Evolutionary conservation across 2,797 vertebrate genomes (phyloP).

Genomic region (Anniella stebbinsi): DNA sequence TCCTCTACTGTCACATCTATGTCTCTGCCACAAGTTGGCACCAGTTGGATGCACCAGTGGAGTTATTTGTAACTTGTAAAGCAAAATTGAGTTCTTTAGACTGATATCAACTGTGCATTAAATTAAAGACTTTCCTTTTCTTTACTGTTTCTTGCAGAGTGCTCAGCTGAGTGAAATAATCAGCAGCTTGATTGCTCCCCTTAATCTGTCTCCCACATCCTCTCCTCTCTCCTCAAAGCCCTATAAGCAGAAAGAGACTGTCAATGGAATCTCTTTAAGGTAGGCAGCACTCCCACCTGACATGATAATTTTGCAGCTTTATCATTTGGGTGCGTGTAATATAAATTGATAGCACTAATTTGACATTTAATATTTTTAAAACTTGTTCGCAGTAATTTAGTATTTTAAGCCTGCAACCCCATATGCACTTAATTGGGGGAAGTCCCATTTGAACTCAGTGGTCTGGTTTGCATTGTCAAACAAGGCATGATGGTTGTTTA

Average conservation of each 20-base stretch:
- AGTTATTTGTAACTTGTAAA: neutral
- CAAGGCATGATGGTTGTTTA: too few species aligned
- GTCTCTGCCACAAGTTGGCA: too few species aligned
- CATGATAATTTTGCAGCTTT: neutral
- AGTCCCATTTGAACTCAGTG: neutral
- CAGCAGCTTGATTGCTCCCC: slow-evolving; percentile 88
- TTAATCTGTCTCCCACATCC: slow-evolving; percentile 83
- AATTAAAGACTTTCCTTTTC: slow-evolving; percentile 17
- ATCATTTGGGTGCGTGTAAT: neutral
- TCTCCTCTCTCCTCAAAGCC: slow-evolving; percentile 84
- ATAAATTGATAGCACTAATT: neutral
- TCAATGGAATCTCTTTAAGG: slow-evolving; percentile 80
- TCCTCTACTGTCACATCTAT: too few species aligned
- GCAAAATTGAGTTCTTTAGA: neutral
- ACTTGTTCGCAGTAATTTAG: neutral
- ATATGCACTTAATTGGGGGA: neutral
- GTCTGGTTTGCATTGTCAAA: neutral
- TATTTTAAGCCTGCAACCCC: neutral
- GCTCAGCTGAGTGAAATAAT: slow-evolving; percentile 93
- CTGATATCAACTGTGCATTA: slow-evolving; percentile 42
- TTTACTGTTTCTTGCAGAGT: slow-evolving; percentile 82
- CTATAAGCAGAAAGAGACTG: slow-evolving; percentile 79
- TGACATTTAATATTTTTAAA: neutral
- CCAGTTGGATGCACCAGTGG: neutral
- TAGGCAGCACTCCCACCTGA: slow-evolving; percentile 47